A percentile compares a stretch with the other conserved stretches of the same genome.
These are phyloP conservation scores for Anaspis maculata DNA, from an alignment of 2,888 invertebrate genomes.

Conservation along the genomic window DNA sequence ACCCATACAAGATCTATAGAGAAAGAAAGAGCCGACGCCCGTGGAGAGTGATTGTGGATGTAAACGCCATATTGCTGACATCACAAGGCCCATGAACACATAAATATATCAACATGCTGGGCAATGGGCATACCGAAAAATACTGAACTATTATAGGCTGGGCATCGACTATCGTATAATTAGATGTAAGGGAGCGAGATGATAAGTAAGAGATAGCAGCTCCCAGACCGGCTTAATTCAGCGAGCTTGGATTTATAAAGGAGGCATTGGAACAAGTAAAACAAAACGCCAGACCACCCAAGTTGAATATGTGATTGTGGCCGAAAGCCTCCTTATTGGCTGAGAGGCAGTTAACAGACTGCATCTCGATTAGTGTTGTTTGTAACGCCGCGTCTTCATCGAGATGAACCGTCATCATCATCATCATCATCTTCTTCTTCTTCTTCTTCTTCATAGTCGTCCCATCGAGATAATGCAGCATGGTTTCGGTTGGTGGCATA, in stretches of 20 bases:
- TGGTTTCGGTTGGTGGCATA: no score
- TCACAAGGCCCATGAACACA: no score
- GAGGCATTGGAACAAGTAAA: slow-evolving; percentile 31
- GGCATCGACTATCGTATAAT: slow-evolving; percentile 10
- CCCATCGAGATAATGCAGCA: no score
- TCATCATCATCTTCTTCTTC: not conserved
- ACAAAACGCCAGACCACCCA: slow-evolving; percentile 43
- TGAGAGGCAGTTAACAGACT: slow-evolving; percentile 29
- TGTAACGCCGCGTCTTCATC: slow-evolving; percentile 26
- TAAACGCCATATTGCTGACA: no score
- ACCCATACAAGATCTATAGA: no score
- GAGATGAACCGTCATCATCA: slow-evolving; percentile 9
- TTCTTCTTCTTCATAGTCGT: no score
- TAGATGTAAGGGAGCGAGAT: slow-evolving; percentile 16
- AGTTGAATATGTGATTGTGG: slow-evolving; percentile 39
- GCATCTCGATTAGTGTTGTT: slow-evolving; percentile 31
- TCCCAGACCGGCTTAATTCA: slow-evolving; percentile 12
- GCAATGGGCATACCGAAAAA: no score
- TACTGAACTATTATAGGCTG: no score
- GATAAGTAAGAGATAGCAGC: slow-evolving; percentile 13
- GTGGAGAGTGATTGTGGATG: no score
- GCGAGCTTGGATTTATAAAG: slow-evolving; percentile 7
- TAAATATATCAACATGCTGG: no score
- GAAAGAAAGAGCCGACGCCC: no score
- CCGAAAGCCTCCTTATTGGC: slow-evolving; percentile 32